These are phyloP conservation scores for Chrysodeixis includens DNA, from an alignment of 2,888 invertebrate genomes.

Conservation along the genomic window DNA sequence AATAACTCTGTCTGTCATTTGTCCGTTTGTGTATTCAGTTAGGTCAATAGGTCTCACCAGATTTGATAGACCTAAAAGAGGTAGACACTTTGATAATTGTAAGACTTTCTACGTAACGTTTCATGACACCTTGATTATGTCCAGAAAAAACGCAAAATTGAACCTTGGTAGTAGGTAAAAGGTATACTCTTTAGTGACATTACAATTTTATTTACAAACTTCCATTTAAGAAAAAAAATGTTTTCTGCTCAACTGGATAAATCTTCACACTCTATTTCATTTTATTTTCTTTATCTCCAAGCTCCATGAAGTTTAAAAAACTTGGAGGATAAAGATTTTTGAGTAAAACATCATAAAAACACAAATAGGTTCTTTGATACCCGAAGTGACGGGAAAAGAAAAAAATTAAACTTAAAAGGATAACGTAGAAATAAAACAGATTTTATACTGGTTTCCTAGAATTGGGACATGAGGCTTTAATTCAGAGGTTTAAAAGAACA, in stretches of 20 bases:
- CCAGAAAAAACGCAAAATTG: too few species aligned
- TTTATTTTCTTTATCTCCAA: background rate
- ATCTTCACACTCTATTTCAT: background rate
- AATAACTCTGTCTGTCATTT: too few species aligned
- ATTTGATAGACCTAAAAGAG: too few species aligned
- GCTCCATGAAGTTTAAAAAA: background rate
- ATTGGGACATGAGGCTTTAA: background rate
- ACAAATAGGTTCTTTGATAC: background rate
- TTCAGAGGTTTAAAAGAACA: background rate
- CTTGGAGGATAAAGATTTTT: background rate
- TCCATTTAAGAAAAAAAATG: background rate
- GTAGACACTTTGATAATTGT: too few species aligned
- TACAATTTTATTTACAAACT: too few species aligned
- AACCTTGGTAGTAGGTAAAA: too few species aligned
- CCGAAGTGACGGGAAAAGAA: background rate
- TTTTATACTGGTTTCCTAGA: background rate
- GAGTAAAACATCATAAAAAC: slow-evolving; percentile 2
- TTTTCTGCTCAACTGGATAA: background rate
- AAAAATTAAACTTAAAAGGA: background rate
- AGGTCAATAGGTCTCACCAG: too few species aligned
- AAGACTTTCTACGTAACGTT: too few species aligned
- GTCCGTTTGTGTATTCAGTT: too few species aligned
- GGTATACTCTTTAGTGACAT: too few species aligned
- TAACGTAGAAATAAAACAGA: background rate
- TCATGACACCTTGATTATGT: too few species aligned